Conservation (phyloP, 1,140 invertebrate species). For the Drosophila bifasciata region DNA sequence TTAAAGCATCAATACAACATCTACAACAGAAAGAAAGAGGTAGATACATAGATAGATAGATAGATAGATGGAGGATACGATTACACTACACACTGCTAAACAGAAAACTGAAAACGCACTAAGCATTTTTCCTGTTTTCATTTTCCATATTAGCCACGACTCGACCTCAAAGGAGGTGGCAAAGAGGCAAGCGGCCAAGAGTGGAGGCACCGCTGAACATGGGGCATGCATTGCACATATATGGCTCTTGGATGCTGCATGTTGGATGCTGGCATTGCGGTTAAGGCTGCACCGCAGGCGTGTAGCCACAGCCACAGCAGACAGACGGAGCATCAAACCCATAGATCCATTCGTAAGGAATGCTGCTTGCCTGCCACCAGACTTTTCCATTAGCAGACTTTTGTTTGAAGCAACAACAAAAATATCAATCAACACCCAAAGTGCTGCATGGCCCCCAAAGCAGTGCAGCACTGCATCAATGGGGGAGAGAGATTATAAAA, state of each 20-base stretch:
- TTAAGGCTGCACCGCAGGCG: constrained; percentile 74
- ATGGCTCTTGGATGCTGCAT: constrained; percentile 24
- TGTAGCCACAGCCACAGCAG: constrained; percentile 47
- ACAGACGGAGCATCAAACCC: constrained; percentile 7
- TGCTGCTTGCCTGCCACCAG: constrained; percentile 59
- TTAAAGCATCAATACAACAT: constrained; percentile 34
- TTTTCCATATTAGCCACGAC: constrained; percentile 77
- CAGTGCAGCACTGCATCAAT: constrained; percentile 47
- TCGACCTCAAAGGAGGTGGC: constrained; percentile 58
- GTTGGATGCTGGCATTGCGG: constrained; percentile 63
- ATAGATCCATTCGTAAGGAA: constrained; percentile 58
- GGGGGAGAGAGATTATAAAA: constrained; percentile 8
- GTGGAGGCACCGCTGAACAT: too few species aligned
- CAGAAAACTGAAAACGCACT: constrained; percentile 53
- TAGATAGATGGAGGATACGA: neutral
- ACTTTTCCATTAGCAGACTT: constrained; percentile 74
- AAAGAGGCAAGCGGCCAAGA: neutral
- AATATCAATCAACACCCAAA: constrained; percentile 83
- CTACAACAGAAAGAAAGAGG: constrained; percentile 15
- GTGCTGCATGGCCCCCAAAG: constrained; percentile 46
- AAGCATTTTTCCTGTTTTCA: constrained; percentile 80
- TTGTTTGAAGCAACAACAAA: constrained; percentile 63
- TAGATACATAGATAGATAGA: neutral
- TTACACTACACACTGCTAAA: constrained; percentile 18
- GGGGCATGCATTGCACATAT: constrained; percentile 36